Base-by-base conservation (phyloP, 2,113 vertebrate species). In the Emydura subglobosa region DNA sequence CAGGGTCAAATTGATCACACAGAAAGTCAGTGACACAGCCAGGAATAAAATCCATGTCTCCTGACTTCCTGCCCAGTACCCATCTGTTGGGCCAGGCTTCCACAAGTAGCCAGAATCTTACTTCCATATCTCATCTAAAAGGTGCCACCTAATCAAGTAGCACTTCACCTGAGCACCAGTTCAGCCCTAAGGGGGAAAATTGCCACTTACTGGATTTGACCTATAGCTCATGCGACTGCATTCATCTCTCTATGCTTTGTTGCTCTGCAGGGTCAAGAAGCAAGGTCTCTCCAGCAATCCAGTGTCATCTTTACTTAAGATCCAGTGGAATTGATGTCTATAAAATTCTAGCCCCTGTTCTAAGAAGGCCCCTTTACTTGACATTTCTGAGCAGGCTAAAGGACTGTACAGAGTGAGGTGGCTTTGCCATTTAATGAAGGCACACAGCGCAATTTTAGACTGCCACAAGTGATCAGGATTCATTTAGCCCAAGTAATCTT, bases 401-500 rank as follows among this genome's bases (percentile, higher is more conserved):
- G 88, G 89, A 3, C 59, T 31, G 85, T 51, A 79, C 65, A 59
- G 11, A 68, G n/a, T 42, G 42, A 94, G 44, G 87, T 59, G 80
- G 61, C 74, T 84, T 50, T 6, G 76, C 81, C 17, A 51, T 7
- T 51, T 39, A 85, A 96, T 93, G 91, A 82, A 79, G 55, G 55
- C 76, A 79, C 14, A 47, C 39, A 84, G 88, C 7, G 86, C 85
- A 88, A 96, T 96, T 94, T 90, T 49, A 79, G 78, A 93, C 86
- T 89, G 79, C 85, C 94, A 53, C 91, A 93, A 96, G 83, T 1
- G 0, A 65, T 21, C 6, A n/a, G 88, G 84, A 96, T 95, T 91
- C 89, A 92, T 94, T 96, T 88, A 91, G 94, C 78, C 91, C 88
- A 92, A 88, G 88, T 91, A 84, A 93, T 81, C 72, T 29, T 53